Evolutionary conservation across 37 sponge, comb jelly and placozoan species (phyloP).

Genomic region (Beroe forskalii): DNA sequence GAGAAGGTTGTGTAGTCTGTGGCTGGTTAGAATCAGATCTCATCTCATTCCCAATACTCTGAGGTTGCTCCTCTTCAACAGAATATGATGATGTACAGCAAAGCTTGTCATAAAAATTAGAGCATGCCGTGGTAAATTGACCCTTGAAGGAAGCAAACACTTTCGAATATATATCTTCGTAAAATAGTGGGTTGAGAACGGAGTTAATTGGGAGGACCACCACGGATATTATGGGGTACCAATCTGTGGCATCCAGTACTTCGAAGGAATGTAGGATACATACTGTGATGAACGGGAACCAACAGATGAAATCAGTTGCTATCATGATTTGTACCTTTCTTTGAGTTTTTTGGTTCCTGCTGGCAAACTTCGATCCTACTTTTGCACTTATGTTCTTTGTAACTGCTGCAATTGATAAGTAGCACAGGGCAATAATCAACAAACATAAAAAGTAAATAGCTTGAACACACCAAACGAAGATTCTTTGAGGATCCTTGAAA

Average conservation of each 20-base stretch:
- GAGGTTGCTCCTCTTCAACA: too few relatives aligned
- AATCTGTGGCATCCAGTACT: neutral
- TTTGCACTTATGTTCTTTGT: neutral
- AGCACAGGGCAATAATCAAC: neutral
- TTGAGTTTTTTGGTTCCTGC: neutral
- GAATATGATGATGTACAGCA: too few relatives aligned
- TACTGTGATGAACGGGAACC: neutral
- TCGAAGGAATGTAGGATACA: neutral
- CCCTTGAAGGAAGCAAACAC: too few relatives aligned
- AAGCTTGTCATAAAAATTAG: too few relatives aligned
- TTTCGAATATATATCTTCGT: too few relatives aligned
- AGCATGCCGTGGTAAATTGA: too few relatives aligned
- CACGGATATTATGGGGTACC: neutral
- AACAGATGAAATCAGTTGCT: neutral
- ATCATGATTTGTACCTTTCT: neutral
- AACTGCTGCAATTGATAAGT: neutral
- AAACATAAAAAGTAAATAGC: neutral
- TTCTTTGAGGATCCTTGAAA: neutral
- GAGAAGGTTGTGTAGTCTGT: too few relatives aligned
- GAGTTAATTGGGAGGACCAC: neutral
- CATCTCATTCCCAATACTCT: too few relatives aligned
- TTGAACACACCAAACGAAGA: neutral
- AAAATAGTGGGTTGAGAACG: neutral
- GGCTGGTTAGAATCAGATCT: too few relatives aligned
- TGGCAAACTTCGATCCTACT: neutral